Evolutionary conservation across 2,888 invertebrate genomes (phyloP), one percentile per base, ranked within the genome.

Genomic region (Deilephila elpenor): DNA sequence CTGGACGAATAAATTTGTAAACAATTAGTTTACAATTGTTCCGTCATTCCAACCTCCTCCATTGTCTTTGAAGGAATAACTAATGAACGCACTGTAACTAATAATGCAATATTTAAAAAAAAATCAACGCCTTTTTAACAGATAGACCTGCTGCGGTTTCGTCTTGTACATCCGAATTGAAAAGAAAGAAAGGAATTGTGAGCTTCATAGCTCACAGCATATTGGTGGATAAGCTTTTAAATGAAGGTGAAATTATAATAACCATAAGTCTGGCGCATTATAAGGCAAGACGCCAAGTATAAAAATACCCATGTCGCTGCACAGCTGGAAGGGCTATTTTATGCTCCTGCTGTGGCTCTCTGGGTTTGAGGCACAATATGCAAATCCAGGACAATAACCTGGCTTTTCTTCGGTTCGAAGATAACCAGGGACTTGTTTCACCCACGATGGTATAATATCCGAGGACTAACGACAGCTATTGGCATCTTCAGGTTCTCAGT

Each of bases 21-120:
- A 67, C 51, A 67, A 51, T 67, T 67, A 25, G 67, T 51, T 67
- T 14, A 51, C 67, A 51, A 67, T 67, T 25, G 44, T 25, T 51
- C 67, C 67, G 67, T 25, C 67, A 67, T 67, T 25, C 51, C 67
- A 67, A 25, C 14, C 67, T 67, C 67, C 25, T 67, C 67, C 51
- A 67, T 51, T 67, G 67, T 67, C 51, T 67, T 67, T 25, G 67
- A 25, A 25, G 67, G 25, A 44, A 67, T 67, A 44, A 51, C 6
- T 25, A 51, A 37, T 67, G 67, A 51, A 37, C 51, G 67, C 25
- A 51, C 67, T 67, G 67, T 51, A 67, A 67, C 51, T 67, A 51
- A 67, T 67, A 67, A 67, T 51, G 44, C 25, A 25, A 44, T 44
- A 44, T 51, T 7, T 14, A 51, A 67, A 14, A 67, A 62, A 17